phyloP scores from a whole-genome alignment of 2,113 vertebrate genomes.

The Riparia riparia region DNA sequence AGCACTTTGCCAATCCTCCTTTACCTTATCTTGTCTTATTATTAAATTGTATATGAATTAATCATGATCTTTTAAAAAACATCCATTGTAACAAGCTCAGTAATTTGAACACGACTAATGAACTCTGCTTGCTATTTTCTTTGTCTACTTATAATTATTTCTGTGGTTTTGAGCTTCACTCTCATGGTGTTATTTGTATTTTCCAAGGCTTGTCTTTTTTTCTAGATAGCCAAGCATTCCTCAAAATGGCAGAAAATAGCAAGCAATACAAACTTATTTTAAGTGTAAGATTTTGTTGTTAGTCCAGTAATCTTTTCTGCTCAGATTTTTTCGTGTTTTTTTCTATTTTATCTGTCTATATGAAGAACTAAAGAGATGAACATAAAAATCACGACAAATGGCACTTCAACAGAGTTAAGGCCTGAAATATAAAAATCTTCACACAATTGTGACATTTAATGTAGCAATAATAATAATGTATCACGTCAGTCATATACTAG shows the following conservation, averaged over 20 bases:
- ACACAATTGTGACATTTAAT: not conserved
- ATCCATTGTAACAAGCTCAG: not conserved
- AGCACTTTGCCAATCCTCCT: not conserved
- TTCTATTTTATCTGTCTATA: not conserved
- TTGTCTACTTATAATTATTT: not conserved
- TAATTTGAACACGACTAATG: conserved; percentile 10
- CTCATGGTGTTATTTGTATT: not conserved
- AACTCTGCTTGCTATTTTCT: not conserved
- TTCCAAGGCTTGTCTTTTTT: not conserved
- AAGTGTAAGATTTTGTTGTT: not conserved
- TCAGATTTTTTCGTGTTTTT: not conserved
- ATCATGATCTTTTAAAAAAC: conserved; percentile 3
- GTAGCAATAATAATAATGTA: not conserved
- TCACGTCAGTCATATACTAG: not conserved
- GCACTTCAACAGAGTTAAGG: not conserved
- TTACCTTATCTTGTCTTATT: not conserved
- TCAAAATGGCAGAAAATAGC: not conserved
- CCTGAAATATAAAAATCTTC: not conserved
- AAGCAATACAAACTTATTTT: not conserved
- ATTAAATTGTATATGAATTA: not conserved
- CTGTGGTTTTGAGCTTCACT: not conserved
- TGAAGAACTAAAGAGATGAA: not conserved
- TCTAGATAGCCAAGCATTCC: not conserved
- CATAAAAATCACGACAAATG: not conserved
- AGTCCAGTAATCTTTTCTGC: not conserved